Base-by-base conservation (phyloP, 2,113 vertebrate genomes). In the Phylloscopus trochiloides region DNA sequence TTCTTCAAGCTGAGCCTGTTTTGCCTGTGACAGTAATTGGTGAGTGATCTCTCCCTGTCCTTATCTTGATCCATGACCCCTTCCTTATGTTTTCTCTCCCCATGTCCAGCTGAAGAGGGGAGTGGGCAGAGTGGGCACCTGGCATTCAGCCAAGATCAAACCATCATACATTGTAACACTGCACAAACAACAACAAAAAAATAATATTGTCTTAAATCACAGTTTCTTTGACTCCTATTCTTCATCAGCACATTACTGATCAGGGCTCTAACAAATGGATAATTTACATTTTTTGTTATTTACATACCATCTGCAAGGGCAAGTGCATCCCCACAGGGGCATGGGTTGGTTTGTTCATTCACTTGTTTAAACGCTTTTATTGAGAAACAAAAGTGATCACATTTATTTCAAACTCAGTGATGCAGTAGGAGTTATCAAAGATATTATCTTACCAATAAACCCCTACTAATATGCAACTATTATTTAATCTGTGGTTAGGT, bases 221-320 rank as follows among this genome's bases (percentile, higher is more conserved):
- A 68, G 57, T 78, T 91, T 40, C 58, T 86, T 77, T 43, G 10
- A 79, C 36, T 83, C 26, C 47, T 38, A 10, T 45, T 95, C 61
- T 95, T 94, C 80, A 81, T 61, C 65, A 85, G 45, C 45, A 85
- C 57, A 74, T 88, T 73, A 94, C 55, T 66, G 32, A 28, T 61
- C 55, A 83, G 47, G 54, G 88, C 45, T 90, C 80, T 70, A 42
- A 72, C 25, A 72, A 80, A 91, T 19, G 20, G 25, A 24, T 80
- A 70, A 83, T 95, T 95, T 87, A 83, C 42, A 94, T 81, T 67
- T 94, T 71, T 55, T 54, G 40, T 40, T 88, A 92, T 91, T 92
- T 92, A 91, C 77, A 91, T 80, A 85, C 24, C 32, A 90, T 79
- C 77, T 90, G 62, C 80, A 92, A 90, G 86, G 15, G 31, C 43